Conservation (phyloP, 2,888 invertebrate genomes). For the Seira musarum region DNA sequence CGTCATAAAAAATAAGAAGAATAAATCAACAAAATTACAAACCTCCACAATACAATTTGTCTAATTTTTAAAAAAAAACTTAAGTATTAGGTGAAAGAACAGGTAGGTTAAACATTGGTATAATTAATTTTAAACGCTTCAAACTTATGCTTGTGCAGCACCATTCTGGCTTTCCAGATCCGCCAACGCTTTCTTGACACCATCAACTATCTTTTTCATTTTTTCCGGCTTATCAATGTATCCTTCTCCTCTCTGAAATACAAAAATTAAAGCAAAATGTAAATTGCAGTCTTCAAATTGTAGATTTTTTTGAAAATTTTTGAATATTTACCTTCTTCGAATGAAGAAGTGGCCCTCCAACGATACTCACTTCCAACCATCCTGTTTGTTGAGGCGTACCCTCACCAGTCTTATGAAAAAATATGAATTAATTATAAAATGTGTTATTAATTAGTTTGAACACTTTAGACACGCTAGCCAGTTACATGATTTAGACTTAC, state of each 20-base stretch:
- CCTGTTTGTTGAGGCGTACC: slow-evolving; percentile 55
- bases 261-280: background rate
- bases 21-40: background rate
- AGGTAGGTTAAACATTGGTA: too few species aligned
- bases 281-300: background rate
- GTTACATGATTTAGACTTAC: slow-evolving; percentile 39
- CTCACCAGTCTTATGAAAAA: slow-evolving; percentile 55
- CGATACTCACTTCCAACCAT: slow-evolving; percentile 61
- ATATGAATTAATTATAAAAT: background rate
- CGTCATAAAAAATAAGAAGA: slow-evolving; percentile 47
- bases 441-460: too few species aligned
- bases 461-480: too few species aligned
- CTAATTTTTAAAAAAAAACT: too few species aligned
- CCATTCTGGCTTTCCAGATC: background rate
- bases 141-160: too few species aligned
- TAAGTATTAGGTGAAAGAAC: too few species aligned
- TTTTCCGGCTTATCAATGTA: slow-evolving; percentile 60
- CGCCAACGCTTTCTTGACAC: slow-evolving; percentile 50
- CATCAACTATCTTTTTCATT: slow-evolving; percentile 50
- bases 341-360: slow-evolving; percentile 57
- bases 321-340: slow-evolving; percentile 62
- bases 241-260: slow-evolving; percentile 55
- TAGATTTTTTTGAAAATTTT: slow-evolving; percentile 15
- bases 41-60: too few species aligned
- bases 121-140: too few species aligned